Evolutionary conservation across 2,797 vertebrate genomes (phyloP), one percentile per base, ranked within the genome.

Genomic region (Oryzias sinensis): DNA sequence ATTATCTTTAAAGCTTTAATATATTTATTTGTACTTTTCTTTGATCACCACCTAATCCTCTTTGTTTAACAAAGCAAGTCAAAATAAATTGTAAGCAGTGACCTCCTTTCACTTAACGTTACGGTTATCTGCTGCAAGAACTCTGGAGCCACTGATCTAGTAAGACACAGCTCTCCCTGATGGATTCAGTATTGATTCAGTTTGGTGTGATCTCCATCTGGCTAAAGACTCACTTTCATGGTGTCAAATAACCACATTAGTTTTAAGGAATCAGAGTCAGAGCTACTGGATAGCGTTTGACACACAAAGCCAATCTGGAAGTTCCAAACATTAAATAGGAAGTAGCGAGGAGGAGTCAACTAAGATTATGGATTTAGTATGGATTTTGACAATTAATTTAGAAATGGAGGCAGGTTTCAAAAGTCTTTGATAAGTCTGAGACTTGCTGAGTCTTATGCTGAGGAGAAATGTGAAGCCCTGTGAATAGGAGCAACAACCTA

Each of bases 161-260:
- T 79, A 77, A 76, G 65, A 76, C 73, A 40, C 50, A 68, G 58
- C 44, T 62, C 74, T 77, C 54, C 59, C 60, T 70, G 49, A 51
- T 75, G 74, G 70, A 70, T 75, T 68, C 66, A 72, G 59, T 75
- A 82, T 79, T 82, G 86, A 89, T 87, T 78, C 77, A 81, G 74
- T 86, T 82, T 77, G 65, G 73, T 59, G 42, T 42, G 72, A 80
- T 85, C 82, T 80, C 81, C 73, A 71, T 77, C 67, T 15, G 80
- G 71, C 74, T 68, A 59, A 73, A 69, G 76, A 74, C 14, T 1
- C 27, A 45, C 53, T 60, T 1, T 2, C 17, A 29, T 24, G 65
- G 33, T 80, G 74, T 80, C 81, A 84, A 79, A 59, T 66, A 62
- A 45, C 56, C 75, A 76, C 74, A 41, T 60, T 66, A 69, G 56